Percentiles rank a stretch among this genome's conserved stretches.
Evolutionary conservation across 2,113 vertebrate genomes (phyloP).

Genomic region (Glareola pratincola): DNA sequence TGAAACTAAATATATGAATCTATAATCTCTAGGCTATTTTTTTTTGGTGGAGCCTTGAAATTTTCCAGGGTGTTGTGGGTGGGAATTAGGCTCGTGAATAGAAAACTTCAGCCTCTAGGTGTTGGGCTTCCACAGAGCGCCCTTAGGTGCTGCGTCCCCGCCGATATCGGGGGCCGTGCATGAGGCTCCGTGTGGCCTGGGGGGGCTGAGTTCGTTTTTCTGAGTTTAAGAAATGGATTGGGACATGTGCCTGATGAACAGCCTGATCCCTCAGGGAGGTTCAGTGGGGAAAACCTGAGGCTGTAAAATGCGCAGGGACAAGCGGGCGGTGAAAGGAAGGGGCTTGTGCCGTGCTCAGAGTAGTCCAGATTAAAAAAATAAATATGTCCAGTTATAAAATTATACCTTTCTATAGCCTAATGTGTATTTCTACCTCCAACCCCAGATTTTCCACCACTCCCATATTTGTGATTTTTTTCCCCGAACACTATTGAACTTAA

Average conservation of each 20-base stretch:
- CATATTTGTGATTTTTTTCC: not conserved
- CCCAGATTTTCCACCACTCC: not conserved
- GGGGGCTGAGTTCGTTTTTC: not conserved
- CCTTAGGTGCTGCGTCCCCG: not conserved
- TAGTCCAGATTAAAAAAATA: not conserved
- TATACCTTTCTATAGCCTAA: not conserved
- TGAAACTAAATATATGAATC: not conserved
- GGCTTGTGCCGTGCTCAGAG: not conserved
- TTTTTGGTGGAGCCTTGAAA: not conserved
- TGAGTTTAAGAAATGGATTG: not conserved
- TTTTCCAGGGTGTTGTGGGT: not conserved
- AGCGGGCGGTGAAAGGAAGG: not conserved
- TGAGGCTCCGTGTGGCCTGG: accelerated
- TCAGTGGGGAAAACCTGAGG: not conserved
- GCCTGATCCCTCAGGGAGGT: accelerated
- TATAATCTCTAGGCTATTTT: not conserved
- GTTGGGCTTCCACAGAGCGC: not conserved
- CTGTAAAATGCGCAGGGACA: not conserved
- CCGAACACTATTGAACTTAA: not conserved
- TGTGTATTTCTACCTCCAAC: not conserved
- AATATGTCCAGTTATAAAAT: not conserved
- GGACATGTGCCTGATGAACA: not conserved
- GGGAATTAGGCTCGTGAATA: not conserved
- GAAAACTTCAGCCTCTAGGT: not conserved
- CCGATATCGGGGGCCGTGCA: not conserved